phyloP scores from a whole-genome alignment of 2,113 vertebrate genomes.

The Nansenia antarctica region DNA sequence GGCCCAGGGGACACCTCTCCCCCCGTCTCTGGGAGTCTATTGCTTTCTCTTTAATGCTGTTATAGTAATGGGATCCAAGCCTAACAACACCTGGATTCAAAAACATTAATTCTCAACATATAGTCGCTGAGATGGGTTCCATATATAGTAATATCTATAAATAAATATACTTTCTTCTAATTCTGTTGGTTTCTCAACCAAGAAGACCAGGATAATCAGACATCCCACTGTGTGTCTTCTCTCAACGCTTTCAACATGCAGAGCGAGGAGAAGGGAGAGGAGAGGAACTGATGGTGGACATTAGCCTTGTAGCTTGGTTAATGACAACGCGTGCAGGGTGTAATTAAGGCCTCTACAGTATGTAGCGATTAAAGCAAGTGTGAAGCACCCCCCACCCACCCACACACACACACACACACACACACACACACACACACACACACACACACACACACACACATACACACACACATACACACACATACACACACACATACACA shows the following conservation, averaged over 20 bases:
- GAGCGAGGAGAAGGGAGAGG: constrained; percentile 7
- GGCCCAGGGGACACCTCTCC: constrained; percentile 38
- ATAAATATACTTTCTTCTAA: no score
- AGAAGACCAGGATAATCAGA: no score
- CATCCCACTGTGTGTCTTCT: neutral
- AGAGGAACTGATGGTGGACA: constrained; percentile 18
- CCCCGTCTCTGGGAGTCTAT: constrained; percentile 12
- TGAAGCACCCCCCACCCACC: no score
- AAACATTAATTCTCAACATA: neutral
- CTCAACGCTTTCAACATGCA: neutral
- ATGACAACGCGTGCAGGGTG: constrained; percentile 36
- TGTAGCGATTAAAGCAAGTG: constrained; percentile 22
- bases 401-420: no score
- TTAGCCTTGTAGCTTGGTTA: constrained; percentile 38
- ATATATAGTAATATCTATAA: no score
- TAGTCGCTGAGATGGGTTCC: no score
- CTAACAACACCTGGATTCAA: neutral
- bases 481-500: no score
- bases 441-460: no score
- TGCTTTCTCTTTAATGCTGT: constrained; percentile 39
- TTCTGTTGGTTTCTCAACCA: no score
- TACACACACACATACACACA: no score
- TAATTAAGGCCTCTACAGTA: constrained; percentile 42
- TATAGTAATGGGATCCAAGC: constrained; percentile 34
- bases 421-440: no score